Conservation (phyloP, 1,140 invertebrate species). For the Idris sp. region DNA sequence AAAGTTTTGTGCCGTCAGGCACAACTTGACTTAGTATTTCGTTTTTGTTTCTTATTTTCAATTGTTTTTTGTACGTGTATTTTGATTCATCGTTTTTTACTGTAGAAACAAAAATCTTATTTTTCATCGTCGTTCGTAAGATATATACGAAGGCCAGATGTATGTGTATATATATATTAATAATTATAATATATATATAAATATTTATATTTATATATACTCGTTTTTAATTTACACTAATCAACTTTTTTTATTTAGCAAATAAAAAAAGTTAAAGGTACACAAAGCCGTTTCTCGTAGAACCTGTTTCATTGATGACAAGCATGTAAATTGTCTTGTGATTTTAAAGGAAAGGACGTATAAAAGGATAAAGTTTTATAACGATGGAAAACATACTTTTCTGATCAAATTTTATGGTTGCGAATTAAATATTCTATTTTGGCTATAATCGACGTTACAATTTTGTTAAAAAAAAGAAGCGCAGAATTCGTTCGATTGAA, state of each 20-base stretch:
- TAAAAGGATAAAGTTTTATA: constrained; percentile 9
- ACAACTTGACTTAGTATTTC: constrained; percentile 45
- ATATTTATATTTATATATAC: no score
- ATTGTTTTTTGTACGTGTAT: constrained; percentile 35
- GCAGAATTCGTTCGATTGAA: constrained; percentile 31
- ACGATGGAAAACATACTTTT: constrained; percentile 30
- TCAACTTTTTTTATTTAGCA: constrained; percentile 34
- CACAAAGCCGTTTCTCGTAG: constrained; percentile 19
- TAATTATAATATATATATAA: constrained; percentile 43
- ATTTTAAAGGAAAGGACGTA: constrained; percentile 11
- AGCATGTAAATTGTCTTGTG: constrained; percentile 26
- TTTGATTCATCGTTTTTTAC: constrained; percentile 32
- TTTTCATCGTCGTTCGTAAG: constrained; percentile 24
- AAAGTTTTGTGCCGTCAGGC: constrained; percentile 15
- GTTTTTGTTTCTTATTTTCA: constrained; percentile 32
- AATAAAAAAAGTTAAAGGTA: constrained; percentile 4
- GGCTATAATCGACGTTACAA: constrained; percentile 38
- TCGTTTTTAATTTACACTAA: no score
- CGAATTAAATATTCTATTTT: constrained; percentile 52
- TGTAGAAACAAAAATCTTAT: no score
- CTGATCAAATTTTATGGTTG: constrained; percentile 30
- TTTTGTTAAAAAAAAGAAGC: constrained; percentile 25
- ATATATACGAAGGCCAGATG: constrained; percentile 37
- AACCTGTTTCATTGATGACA: constrained; percentile 18
- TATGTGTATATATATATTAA: constrained; percentile 42